These are phyloP conservation scores for Abscondita cerata DNA, from an alignment of 2,888 invertebrate species.

Conservation along the genomic window DNA sequence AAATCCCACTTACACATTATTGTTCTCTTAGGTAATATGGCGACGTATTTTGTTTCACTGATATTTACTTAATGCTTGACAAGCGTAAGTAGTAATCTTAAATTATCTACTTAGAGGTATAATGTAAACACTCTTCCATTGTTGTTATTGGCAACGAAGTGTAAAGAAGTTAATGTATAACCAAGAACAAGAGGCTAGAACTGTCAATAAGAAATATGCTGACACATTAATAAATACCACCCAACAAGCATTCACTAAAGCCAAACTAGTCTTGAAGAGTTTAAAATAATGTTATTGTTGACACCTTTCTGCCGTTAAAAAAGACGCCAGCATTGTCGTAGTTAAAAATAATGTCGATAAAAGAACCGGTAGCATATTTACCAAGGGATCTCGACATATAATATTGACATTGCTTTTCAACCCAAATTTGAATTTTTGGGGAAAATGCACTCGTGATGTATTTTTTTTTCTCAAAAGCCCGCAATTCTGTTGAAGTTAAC, in stretches of 20 bases:
- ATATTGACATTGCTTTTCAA: slow-evolving; percentile 36
- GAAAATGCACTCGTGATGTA: slow-evolving; percentile 13
- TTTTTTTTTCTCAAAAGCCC: no score
- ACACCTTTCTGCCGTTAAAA: slow-evolving; percentile 15
- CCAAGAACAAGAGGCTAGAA: slow-evolving; percentile 29
- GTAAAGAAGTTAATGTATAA: slow-evolving; percentile 37
- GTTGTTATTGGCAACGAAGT: slow-evolving; percentile 28
- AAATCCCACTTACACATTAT: neutral
- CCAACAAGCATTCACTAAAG: slow-evolving; percentile 16
- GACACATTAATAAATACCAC: slow-evolving; percentile 33
- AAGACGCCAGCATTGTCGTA: slow-evolving; percentile 10
- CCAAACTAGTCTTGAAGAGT: slow-evolving; percentile 9
- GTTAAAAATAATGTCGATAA: slow-evolving; percentile 11
- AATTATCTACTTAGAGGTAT: slow-evolving; percentile 31
- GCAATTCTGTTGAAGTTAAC: no score
- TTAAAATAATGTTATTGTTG: slow-evolving; percentile 18
- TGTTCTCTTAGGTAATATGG: slow-evolving; percentile 7
- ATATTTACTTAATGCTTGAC: slow-evolving; percentile 19
- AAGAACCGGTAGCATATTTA: slow-evolving; percentile 40
- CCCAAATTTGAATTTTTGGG: slow-evolving; percentile 27
- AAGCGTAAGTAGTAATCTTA: slow-evolving; percentile 32
- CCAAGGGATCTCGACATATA: slow-evolving; percentile 37
- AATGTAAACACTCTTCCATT: slow-evolving; percentile 31
- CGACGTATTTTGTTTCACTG: slow-evolving; percentile 13
- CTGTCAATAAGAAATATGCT: slow-evolving; percentile 32